Base-by-base conservation (phyloP, 2,888 invertebrate genomes). In the Petrolisthes manimaculis region DNA sequence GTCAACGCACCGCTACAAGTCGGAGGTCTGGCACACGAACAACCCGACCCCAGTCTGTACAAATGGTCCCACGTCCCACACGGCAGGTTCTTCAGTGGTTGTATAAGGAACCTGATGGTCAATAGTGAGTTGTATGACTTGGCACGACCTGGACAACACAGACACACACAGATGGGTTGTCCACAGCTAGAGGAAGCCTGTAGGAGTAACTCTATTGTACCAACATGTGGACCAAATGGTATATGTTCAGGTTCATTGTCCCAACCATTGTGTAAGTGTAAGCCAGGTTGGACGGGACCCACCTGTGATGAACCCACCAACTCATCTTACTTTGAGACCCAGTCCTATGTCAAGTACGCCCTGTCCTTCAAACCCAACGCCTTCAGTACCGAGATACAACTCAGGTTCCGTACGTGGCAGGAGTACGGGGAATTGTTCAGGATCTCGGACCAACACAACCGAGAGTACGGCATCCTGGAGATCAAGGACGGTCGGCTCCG, bases 321-420 rank as follows among this genome's bases (percentile, higher is more conserved):
- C 80, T 97, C 97, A 0, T 97, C 97, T 0, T 98, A 98, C 90
- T 98, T 99, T 93, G 96, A 97, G 92, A 96, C 96, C 0, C 97
- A 97, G 93, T 98, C 98, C 91, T 99, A 98, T 93, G 97, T 99
- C n/a, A 98, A 98, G 93, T 99, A 98, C 93, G 97, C 98, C 2
- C 94, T 99, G 61, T 97, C 97, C 92, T 98, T 98, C 93, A 97
- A 98, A 92, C 98, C 98, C 0, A 97, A 98, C 92, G 95, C 97
- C 92, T 98, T 97, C 92, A 96, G 96, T 84, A 98, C 97, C 0
- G 97, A 98, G 93, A 95, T 99, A 91, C 98, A 99, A 93, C 94
- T 99, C 86, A 94, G 97, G 92, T 99, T 99, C 94, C 95, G 99
- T 91, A 98, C 99, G 0, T 95, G 98, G 56, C 97, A 98, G 93